These are phyloP conservation scores for Trachythela sp. DNA, from an alignment of 64 coral and sea anemone genomes.

Conservation along the genomic window DNA sequence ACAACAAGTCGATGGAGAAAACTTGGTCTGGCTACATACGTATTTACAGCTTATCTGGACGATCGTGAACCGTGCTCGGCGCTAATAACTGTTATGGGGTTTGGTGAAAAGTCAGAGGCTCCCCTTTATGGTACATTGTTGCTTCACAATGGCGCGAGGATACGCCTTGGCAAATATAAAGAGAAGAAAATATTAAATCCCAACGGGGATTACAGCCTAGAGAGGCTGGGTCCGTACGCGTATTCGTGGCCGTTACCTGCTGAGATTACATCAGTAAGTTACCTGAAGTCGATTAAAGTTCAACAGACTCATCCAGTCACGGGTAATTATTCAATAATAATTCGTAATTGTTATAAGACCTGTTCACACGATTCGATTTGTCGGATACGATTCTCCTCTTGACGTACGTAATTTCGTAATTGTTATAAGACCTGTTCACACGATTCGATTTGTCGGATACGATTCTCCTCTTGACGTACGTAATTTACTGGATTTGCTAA, in stretches of 20 bases:
- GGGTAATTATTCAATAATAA: too few species aligned
- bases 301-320: neutral
- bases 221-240: neutral
- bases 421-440: too few species aligned
- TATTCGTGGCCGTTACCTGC: neutral
- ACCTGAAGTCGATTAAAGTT: neutral
- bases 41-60: neutral
- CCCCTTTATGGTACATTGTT: neutral
- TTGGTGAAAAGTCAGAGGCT: neutral
- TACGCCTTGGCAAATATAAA: neutral
- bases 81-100: neutral
- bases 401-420: too few species aligned
- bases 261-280: neutral
- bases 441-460: too few species aligned
- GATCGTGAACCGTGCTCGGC: neutral
- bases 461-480: too few species aligned
- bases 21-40: neutral
- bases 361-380: too few species aligned
- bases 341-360: too few species aligned
- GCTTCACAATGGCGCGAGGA: neutral
- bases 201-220: neutral
- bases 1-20: neutral
- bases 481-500: too few species aligned
- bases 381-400: too few species aligned
- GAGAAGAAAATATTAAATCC: neutral